Conservation (phyloP, 2,797 vertebrate genomes). For the Sebastes dallii region DNA sequence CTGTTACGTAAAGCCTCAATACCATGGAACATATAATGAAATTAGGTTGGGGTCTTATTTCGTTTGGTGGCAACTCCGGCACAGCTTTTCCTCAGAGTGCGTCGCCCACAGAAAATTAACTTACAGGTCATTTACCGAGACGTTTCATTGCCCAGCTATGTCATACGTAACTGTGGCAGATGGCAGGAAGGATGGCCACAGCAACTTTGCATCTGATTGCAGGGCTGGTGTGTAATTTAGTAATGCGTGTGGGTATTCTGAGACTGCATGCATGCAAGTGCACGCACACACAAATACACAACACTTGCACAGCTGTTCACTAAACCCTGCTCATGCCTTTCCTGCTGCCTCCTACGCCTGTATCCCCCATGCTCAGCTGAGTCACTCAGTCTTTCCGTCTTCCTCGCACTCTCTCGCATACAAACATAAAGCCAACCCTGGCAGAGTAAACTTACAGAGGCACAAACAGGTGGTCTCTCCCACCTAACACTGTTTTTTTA, state of each 20-base stretch:
- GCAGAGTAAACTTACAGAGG: conserved; percentile 18
- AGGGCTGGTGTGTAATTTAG: conserved; percentile 53
- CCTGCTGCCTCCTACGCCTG: conserved; percentile 64
- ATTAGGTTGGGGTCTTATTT: conserved; percentile 66
- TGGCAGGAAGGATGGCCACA: conserved; percentile 17
- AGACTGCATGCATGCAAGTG: conserved; percentile 41
- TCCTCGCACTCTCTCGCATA: conserved; percentile 15
- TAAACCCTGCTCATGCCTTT: conserved; percentile 59
- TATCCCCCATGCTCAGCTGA: conserved; percentile 65
- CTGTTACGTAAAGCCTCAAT: conserved; percentile 73
- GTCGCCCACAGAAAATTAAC: conserved; percentile 37
- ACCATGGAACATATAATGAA: conserved; percentile 71
- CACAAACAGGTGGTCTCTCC: conserved; percentile 46
- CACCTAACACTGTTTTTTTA: conserved; percentile 8
- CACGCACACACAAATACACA: conserved; percentile 38
- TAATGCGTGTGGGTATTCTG: conserved; percentile 58
- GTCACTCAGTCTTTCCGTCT: conserved; percentile 47
- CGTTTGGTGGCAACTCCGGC: conserved; percentile 54
- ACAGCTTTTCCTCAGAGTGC: conserved; percentile 36
- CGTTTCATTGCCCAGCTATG: conserved; percentile 22
- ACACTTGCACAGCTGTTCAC: conserved; percentile 73
- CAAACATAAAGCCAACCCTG: conserved; percentile 16
- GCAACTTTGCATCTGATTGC: conserved; percentile 52
- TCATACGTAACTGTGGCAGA: conserved; percentile 21
- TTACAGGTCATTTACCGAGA: conserved; percentile 40